phyloP scores from a whole-genome alignment of 2,888 invertebrate genomes.

The Troglohyphantes excavatus region DNA sequence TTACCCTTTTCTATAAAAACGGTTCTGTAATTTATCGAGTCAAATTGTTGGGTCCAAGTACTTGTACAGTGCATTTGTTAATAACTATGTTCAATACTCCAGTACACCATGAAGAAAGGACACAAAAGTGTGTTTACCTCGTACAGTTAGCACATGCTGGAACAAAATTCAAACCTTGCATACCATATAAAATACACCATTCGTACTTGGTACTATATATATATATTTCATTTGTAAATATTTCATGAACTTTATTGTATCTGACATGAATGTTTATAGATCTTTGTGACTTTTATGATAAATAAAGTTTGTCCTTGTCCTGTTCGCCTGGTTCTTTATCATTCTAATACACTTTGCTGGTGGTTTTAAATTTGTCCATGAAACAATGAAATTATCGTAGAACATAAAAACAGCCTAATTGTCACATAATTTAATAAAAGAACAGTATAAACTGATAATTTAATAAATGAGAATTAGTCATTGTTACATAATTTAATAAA shows the following conservation, averaged over 20 bases:
- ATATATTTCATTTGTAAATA: constrained; percentile 74
- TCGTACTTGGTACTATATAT: constrained; percentile 68
- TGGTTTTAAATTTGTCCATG: no score
- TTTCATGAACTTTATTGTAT: constrained; percentile 50
- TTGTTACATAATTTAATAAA: no score
- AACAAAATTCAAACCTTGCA: constrained; percentile 69
- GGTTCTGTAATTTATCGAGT: constrained; percentile 3
- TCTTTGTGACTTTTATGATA: constrained; percentile 77
- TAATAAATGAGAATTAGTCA: no score
- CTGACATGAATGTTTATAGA: constrained; percentile 78
- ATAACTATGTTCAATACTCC: constrained; percentile 7
- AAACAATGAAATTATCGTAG: no score
- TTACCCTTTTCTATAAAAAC: constrained; percentile 3
- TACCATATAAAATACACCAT: constrained; percentile 28
- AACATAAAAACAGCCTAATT: no score
- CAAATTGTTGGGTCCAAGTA: constrained; percentile 68
- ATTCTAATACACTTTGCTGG: no score
- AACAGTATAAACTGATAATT: no score
- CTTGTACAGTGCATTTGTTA: constrained; percentile 53
- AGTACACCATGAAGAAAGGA: not conserved
- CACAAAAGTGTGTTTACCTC: constrained; percentile 21
- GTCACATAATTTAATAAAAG: no score
- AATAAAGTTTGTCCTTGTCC: constrained; percentile 72
- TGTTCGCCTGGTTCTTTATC: constrained; percentile 38
- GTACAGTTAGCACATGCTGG: constrained; percentile 62